These are phyloP conservation scores for Dendropsophus ebraccatus DNA, from an alignment of 2,113 vertebrate species.

Conservation along the genomic window DNA sequence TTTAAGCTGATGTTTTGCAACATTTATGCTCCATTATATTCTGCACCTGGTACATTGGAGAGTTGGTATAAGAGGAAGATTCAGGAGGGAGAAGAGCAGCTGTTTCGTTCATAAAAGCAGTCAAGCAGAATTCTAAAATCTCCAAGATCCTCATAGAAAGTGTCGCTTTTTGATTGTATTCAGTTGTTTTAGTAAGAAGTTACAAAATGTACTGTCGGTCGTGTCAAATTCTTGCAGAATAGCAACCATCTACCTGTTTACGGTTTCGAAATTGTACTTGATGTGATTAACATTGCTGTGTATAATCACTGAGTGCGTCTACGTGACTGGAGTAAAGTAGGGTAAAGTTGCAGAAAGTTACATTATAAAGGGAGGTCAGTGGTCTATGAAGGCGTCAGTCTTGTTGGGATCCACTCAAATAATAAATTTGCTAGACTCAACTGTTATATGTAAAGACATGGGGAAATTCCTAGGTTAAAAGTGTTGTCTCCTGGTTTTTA, in stretches of 20 bases:
- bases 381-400: no score
- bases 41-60: constrained; percentile 32
- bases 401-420: no score
- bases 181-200: not conserved
- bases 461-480: no score
- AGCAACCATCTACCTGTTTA: not conserved
- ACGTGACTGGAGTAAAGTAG: not conserved
- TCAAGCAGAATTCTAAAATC: constrained; percentile 27
- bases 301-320: no score
- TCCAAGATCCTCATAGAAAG: not conserved
- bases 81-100: constrained; percentile 12
- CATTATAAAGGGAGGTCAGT: no score
- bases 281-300: not conserved
- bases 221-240: not conserved
- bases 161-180: not conserved
- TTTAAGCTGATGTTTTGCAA: constrained; percentile 32
- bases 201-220: not conserved
- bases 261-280: not conserved
- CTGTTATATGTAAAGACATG: no score
- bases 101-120: constrained; percentile 39
- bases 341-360: no score
- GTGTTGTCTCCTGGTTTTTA: no score
- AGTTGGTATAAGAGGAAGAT: not conserved
- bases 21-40: constrained; percentile 30
- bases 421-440: no score